Percentiles rank a stretch among this genome's conserved stretches.
phyloP scores from a whole-genome alignment of 2,888 invertebrate genomes.

The Steinernema hermaphroditum region DNA sequence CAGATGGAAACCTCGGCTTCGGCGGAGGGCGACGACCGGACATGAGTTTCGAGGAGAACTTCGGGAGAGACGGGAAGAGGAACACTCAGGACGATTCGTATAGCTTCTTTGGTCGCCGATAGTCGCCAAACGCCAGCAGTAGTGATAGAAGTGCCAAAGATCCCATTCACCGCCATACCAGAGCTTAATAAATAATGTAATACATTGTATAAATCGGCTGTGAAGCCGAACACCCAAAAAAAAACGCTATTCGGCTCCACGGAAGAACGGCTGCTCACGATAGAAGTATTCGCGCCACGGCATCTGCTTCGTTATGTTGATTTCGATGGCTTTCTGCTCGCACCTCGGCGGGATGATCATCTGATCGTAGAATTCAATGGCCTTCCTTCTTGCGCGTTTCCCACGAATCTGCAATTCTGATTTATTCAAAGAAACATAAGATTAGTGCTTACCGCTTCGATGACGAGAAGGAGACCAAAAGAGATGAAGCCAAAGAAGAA shows the following conservation, averaged over 20 bases:
- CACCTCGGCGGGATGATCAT: slow-evolving; percentile 11
- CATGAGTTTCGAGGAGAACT: slow-evolving; percentile 1
- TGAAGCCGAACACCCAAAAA: too few species aligned
- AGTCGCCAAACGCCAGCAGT: background rate
- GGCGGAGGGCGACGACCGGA: background rate
- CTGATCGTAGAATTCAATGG: background rate
- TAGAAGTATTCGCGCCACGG: slow-evolving; percentile 5
- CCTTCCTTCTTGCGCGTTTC: background rate
- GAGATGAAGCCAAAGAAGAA: slow-evolving; percentile 3
- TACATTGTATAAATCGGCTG: too few species aligned
- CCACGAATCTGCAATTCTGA: background rate
- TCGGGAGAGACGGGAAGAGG: background rate
- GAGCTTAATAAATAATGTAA: slow-evolving; percentile 1
- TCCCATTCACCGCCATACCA: background rate
- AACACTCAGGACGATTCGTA: background rate
- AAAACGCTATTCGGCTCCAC: background rate
- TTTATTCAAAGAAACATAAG: background rate
- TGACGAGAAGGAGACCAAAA: background rate
- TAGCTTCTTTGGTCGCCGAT: slow-evolving; percentile 14
- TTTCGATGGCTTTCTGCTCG: background rate
- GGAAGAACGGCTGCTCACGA: slow-evolving; percentile 16
- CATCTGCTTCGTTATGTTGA: background rate
- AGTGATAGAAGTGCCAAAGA: slow-evolving; percentile 13
- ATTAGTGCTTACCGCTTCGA: background rate
- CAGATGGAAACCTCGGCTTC: background rate